phyloP scores from a whole-genome alignment of 2,797 vertebrate species.

The Sternotherus odoratus region DNA sequence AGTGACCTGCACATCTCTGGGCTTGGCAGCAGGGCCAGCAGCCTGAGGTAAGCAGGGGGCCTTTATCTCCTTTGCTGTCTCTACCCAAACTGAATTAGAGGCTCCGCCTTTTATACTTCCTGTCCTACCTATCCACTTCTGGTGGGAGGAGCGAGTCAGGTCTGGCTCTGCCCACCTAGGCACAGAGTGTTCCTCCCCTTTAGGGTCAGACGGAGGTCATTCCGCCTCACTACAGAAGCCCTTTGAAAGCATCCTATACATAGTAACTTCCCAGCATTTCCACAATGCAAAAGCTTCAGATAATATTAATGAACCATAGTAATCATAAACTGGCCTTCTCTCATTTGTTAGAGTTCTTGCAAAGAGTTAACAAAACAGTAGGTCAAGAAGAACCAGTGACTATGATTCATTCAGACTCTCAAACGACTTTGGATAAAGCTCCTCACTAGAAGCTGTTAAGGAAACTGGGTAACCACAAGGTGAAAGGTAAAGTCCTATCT shows the following conservation, averaged over 20 bases:
- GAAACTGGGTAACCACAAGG: not conserved
- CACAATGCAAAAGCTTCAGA: not conserved
- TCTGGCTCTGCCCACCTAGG: too few species aligned
- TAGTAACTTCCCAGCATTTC: rapidly evolving
- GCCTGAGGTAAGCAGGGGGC: too few species aligned
- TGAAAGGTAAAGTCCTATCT: not conserved
- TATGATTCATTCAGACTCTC: not conserved
- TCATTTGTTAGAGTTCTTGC: not conserved
- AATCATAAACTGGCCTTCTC: not conserved
- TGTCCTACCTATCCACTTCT: too few species aligned
- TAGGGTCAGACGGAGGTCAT: too few species aligned
- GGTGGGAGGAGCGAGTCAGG: too few species aligned
- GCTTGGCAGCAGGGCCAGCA: too few species aligned
- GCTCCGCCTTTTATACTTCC: too few species aligned
- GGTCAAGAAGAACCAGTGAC: not conserved
- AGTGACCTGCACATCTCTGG: too few species aligned
- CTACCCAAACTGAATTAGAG: too few species aligned
- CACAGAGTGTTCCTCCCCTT: too few species aligned
- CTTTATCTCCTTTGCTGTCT: too few species aligned
- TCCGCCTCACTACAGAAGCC: too few species aligned
- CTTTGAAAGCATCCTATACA: not conserved
- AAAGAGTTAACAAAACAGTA: not conserved
- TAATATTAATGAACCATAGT: not conserved
- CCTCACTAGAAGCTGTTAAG: not conserved
- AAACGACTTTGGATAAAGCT: conserved; percentile 11